A percentile compares a stretch with the other conserved stretches of the same genome.
phyloP scores from a whole-genome alignment of 1,140 invertebrate species.

The Atta colombica region DNA sequence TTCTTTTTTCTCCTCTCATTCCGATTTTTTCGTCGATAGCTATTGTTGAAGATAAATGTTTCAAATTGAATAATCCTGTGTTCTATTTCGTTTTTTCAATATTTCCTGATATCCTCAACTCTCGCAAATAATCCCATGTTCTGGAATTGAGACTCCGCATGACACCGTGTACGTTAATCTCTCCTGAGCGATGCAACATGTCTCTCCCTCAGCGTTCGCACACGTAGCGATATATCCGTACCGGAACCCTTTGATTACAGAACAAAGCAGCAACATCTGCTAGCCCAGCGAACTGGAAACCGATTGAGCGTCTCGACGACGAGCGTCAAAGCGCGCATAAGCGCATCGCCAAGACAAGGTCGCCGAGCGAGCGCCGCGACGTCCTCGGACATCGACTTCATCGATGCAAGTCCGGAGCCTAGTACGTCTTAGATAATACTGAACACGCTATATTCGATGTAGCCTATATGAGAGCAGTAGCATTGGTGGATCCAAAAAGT shows the following conservation, averaged over 20 bases:
- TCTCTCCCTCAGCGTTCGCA: neutral
- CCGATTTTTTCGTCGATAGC: neutral
- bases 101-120: neutral
- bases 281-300: constrained; percentile 69
- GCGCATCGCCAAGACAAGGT: constrained; percentile 74
- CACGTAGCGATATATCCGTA: constrained; percentile 31
- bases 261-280: constrained; percentile 57
- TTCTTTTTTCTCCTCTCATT: neutral
- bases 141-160: neutral
- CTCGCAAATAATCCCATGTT: neutral
- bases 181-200: neutral
- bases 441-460: neutral
- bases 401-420: constrained; percentile 82
- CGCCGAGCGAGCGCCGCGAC: constrained; percentile 69
- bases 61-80: neutral
- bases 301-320: constrained; percentile 78
- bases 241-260: constrained; percentile 54
- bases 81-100: neutral
- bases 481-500: too few species aligned
- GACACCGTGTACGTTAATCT: constrained; percentile 1
- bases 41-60: neutral
- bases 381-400: constrained; percentile 81
- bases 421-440: constrained; percentile 79
- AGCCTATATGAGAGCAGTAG: constrained; percentile 30
- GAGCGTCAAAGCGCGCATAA: constrained; percentile 78